phyloP scores from a whole-genome alignment of 2,113 vertebrate genomes.

The Sarotherodon lohbergeri region DNA sequence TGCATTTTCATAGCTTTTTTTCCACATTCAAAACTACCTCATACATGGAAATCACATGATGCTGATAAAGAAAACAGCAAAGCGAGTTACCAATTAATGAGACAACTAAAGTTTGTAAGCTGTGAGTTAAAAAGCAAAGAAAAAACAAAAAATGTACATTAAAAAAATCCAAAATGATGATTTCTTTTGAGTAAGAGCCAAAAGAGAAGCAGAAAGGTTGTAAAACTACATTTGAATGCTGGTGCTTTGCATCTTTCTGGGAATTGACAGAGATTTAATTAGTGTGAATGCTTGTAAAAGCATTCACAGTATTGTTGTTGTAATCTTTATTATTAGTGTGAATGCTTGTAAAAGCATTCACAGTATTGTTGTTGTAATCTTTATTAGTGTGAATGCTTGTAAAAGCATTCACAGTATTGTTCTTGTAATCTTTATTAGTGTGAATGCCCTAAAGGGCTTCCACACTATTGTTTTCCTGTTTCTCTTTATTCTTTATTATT shows the following conservation, averaged over 20 bases:
- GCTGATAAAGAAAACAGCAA: neutral
- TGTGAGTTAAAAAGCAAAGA: neutral
- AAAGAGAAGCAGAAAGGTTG: rapidly evolving
- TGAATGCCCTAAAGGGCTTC: too few species aligned
- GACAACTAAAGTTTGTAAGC: neutral
- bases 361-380: too few species aligned
- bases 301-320: too few species aligned
- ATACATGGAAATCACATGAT: neutral
- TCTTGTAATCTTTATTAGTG: too few species aligned
- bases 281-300: too few species aligned
- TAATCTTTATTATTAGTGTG: too few species aligned
- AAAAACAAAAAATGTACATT: neutral
- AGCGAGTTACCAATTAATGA: neutral
- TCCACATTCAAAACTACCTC: neutral
- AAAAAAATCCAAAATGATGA: neutral
- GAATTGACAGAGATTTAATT: too few species aligned
- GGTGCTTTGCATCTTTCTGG: neutral
- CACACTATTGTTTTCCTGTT: too few species aligned
- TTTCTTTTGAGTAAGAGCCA: neutral
- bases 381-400: too few species aligned
- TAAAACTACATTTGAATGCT: neutral
- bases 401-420: too few species aligned
- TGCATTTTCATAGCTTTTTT: rapidly evolving
- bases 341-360: too few species aligned
- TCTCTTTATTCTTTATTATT: too few species aligned